Conservation (phyloP, 2,797 vertebrate genomes). For the Sebastes aleutianus region DNA sequence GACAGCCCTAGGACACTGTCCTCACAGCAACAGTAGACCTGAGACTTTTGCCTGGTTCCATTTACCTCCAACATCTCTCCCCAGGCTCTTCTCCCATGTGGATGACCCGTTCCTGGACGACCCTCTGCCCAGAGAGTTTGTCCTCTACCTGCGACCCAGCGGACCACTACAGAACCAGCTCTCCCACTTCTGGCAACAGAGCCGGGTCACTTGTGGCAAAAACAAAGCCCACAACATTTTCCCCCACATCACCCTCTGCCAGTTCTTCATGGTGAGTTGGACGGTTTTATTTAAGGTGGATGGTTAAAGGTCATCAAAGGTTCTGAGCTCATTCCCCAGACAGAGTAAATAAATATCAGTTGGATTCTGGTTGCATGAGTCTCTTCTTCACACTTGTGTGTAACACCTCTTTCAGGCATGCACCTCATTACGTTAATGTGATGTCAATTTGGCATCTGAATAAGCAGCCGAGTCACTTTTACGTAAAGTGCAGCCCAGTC, state of each 20-base stretch:
- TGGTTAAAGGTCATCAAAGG: background rate
- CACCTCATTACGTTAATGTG: background rate
- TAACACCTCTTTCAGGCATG: background rate
- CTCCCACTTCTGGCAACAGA: conserved; percentile 96
- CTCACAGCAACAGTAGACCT: no score
- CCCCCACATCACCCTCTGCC: conserved; percentile 97
- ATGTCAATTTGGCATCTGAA: background rate
- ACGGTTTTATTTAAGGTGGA: background rate
- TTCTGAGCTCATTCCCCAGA: background rate
- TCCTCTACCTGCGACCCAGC: conserved; percentile 94
- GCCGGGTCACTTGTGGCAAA: conserved; percentile 92
- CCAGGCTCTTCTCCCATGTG: conserved; percentile 95
- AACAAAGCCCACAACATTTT: conserved; percentile 99
- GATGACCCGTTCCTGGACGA: conserved; percentile 96
- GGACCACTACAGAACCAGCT: conserved; percentile 95
- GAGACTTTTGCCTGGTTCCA: no score
- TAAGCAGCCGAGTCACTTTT: background rate
- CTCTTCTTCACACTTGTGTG: background rate
- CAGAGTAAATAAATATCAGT: background rate
- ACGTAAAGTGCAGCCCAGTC: background rate
- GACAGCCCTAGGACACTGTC: no score
- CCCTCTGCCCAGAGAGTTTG: conserved; percentile 92
- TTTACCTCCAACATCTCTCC: background rate
- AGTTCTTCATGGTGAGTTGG: conserved; percentile 95
- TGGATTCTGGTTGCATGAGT: background rate